Evolutionary conservation across 2,113 vertebrate species (phyloP).

Genomic region (Lota lota): DNA sequence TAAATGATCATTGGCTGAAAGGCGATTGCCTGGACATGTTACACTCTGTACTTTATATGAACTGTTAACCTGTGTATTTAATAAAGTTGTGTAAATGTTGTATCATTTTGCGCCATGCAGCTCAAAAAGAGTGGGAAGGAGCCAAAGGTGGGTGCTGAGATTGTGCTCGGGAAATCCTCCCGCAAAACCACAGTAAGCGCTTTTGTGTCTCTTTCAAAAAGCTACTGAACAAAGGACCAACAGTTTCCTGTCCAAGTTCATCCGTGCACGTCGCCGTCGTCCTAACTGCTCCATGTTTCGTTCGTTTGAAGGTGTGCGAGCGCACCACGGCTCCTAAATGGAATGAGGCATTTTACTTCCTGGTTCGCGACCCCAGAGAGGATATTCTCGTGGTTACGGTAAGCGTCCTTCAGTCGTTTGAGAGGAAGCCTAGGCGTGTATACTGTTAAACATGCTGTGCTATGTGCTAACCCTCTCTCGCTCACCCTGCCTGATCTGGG

Average conservation of each 20-base stretch:
- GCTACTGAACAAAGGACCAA: neutral
- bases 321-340: conserved; percentile 78
- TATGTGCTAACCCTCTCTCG: neutral
- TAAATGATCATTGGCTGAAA: neutral
- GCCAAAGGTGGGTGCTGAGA: conserved; percentile 76
- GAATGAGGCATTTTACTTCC: conserved; percentile 84
- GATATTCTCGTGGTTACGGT: conserved; percentile 85
- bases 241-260: neutral
- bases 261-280: neutral
- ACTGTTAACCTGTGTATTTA: too few species aligned
- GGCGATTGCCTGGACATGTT: too few species aligned
- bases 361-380: conserved; percentile 76
- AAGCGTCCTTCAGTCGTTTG: neutral
- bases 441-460: neutral
- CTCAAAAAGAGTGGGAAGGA: conserved; percentile 84
- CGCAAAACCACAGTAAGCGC: conserved; percentile 82
- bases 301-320: conserved; percentile 70
- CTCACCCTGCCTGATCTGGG: neutral
- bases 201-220: neutral
- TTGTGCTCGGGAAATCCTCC: conserved; percentile 68
- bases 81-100: too few species aligned
- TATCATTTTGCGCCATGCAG: conserved; percentile 50
- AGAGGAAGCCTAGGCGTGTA: neutral
- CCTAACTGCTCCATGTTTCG: conserved; percentile 1
- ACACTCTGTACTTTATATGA: too few species aligned